Evolutionary conservation across 2,797 vertebrate species (phyloP), one percentile per base, ranked within the genome.

Genomic region (Morus bassanus): DNA sequence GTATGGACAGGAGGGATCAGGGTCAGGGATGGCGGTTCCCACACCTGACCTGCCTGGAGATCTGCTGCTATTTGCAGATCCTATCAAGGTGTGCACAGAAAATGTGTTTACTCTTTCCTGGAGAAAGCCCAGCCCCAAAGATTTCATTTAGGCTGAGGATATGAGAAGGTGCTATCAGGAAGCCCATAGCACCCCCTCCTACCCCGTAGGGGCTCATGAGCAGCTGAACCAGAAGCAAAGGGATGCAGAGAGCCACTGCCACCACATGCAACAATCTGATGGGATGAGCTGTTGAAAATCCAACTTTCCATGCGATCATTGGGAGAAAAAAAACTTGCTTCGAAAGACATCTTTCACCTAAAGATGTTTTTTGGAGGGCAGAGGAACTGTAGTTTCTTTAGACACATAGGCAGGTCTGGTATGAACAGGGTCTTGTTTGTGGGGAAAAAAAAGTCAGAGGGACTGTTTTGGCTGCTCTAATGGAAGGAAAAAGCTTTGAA

Each of bases 241-340:
- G 13, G 51, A 30, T 37, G 33, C 3, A 1, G 83, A 76, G 54
- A 56, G 8, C 33, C 31, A 6, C 30, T 70, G 79, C 21, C n/a
- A 53, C 46, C 23, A 10, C 0, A 1, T 22, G 50, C 41, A 19
- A 10, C 8, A 46, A 33, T 41, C 41, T 25, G 33, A 48, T 27
- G 39, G 56, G n/a, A 8, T 35, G 43, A 77, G 35, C 56, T 37
- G 43, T 33, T 84, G 45, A 63, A 93, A 74, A 78, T 51, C 35
- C 64, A 37, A 0, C 28, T 74, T 65, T 31, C 64, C 6, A 0
- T 12, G 48, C 0, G 0, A 13, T 33, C 3, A 6, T 9, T 9
- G 30, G 39, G 64, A 63, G 69, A 65, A 74, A 74, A 56, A 68
- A 61, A 7, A 54, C 48, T 50, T 41, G 30, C 18, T 22, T 61